Evolutionary conservation across 2,797 vertebrate species (phyloP).

Genomic region (Poliocrania exsul): DNA sequence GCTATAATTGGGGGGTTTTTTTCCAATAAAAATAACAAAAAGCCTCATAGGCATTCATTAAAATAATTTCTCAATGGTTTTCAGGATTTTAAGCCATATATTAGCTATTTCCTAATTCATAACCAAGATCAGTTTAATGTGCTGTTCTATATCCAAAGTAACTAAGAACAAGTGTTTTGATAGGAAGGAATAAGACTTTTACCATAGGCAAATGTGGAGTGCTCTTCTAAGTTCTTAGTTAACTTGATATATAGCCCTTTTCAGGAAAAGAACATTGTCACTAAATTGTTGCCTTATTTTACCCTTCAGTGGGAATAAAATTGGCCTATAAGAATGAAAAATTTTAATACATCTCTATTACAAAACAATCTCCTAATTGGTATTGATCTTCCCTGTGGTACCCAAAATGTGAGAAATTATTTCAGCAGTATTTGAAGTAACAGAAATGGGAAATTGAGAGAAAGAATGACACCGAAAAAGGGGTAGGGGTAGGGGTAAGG

Average conservation of each 20-base stretch:
- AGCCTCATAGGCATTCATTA: neutral
- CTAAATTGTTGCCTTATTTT: slow-evolving; percentile 58
- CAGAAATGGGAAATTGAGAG: neutral
- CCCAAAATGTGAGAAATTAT: slow-evolving; percentile 15
- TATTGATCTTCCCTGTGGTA: slow-evolving; percentile 55
- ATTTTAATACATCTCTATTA: slow-evolving; percentile 46
- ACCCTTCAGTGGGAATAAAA: slow-evolving; percentile 47
- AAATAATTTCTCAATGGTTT: neutral
- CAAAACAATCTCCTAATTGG: neutral
- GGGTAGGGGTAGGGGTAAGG: neutral
- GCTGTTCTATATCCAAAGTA: neutral
- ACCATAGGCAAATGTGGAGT: neutral
- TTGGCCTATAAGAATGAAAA: slow-evolving; percentile 32
- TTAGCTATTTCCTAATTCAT: neutral
- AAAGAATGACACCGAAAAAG: neutral
- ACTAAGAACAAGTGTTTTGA: neutral
- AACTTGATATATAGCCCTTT: slow-evolving; percentile 18
- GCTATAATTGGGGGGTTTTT: neutral
- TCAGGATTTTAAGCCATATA: neutral
- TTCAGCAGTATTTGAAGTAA: slow-evolving; percentile 14
- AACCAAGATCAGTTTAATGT: neutral
- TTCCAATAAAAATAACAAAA: neutral
- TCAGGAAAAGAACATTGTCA: neutral
- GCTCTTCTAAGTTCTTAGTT: neutral
- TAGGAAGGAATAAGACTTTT: neutral